Conservation (phyloP, 2,888 invertebrate species). For the Drosophila leonis region DNA sequence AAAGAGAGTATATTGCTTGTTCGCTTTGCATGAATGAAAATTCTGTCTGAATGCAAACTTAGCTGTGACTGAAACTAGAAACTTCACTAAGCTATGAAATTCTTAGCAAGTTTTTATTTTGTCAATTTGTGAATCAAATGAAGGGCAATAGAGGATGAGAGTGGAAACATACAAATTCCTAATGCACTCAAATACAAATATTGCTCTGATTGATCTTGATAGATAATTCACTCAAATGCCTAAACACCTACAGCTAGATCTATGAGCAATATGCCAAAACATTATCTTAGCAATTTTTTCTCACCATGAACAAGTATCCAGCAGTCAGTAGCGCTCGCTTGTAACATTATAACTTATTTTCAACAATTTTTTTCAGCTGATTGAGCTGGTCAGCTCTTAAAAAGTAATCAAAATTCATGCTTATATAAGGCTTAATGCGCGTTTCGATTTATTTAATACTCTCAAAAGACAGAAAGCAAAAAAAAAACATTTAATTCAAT, state of each 20-base stretch:
- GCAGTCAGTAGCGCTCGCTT: background rate
- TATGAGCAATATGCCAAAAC: background rate
- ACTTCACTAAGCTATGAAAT: background rate
- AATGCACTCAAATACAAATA: no score
- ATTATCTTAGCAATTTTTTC: no score
- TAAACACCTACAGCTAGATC: background rate
- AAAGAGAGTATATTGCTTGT: background rate
- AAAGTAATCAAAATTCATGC: conserved; percentile 29
- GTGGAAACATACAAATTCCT: no score
- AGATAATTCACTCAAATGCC: no score
- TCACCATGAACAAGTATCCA: background rate
- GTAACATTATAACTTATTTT: background rate
- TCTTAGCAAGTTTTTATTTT: no score
- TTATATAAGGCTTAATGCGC: conserved; percentile 23
- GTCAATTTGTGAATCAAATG: no score
- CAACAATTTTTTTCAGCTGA: conserved; percentile 3
- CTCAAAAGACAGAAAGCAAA: background rate
- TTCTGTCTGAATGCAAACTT: background rate
- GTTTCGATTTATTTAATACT: conserved; percentile 11
- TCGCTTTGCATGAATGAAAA: background rate
- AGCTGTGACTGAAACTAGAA: no score
- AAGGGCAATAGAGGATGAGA: no score
- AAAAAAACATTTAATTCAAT: background rate
- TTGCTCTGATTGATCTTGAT: no score
- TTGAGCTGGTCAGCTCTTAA: conserved; percentile 21